These are phyloP conservation scores for Donacobius atricapilla DNA, from an alignment of 2,113 vertebrate genomes.

Conservation along the genomic window DNA sequence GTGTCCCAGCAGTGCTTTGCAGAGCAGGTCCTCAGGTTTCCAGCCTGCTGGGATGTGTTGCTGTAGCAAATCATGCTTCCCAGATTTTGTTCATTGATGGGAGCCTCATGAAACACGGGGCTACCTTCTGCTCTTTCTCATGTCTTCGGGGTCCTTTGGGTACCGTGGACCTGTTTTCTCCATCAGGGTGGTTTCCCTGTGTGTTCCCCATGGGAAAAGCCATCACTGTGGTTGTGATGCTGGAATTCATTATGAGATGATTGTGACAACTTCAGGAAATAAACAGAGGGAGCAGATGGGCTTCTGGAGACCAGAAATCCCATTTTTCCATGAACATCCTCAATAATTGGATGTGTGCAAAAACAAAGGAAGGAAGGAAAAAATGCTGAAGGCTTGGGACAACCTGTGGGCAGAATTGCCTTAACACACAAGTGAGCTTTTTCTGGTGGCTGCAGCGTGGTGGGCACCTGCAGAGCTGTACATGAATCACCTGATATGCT, in stretches of 20 bases:
- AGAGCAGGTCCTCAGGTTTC: not conserved
- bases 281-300: constrained; percentile 41
- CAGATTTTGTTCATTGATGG: not conserved
- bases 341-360: not conserved
- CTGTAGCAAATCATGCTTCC: not conserved
- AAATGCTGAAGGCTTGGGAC: not conserved
- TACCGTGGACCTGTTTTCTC: not conserved
- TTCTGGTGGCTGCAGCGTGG: not conserved
- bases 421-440: not conserved
- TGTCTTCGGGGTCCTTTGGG: not conserved
- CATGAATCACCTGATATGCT: not conserved
- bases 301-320: constrained; percentile 28
- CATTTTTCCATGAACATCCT: not conserved
- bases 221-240: not conserved
- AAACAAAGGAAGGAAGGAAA: constrained; percentile 2
- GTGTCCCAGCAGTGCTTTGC: not conserved
- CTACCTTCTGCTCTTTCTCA: not conserved
- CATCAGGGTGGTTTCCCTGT: not conserved
- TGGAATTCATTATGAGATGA: not conserved
- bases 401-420: not conserved
- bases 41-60: not conserved
- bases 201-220: not conserved
- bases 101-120: not conserved
- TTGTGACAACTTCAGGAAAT: constrained; percentile 31
- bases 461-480: not conserved